Percentiles rank a stretch among this genome's conserved stretches.
Evolutionary conservation across 2,888 invertebrate species (phyloP).

Genomic region (Dynastes grantii): DNA sequence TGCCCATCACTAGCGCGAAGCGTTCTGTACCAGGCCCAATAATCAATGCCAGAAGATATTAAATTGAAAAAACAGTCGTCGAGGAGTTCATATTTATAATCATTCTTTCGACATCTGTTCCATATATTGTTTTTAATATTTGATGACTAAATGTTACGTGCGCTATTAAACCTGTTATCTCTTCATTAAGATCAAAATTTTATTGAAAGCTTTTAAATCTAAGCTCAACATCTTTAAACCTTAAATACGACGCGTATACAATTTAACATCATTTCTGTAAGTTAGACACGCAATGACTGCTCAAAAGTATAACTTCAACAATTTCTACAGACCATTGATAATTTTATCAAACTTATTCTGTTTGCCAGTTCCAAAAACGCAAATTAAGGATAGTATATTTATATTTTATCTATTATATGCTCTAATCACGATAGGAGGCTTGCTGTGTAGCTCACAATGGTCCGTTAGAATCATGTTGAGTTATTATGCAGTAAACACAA

Average conservation of each 20-base stretch:
- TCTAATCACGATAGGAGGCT: background rate
- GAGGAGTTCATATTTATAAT: too few relatives aligned
- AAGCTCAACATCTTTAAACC: background rate
- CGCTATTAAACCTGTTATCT: background rate
- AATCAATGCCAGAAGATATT: too few relatives aligned
- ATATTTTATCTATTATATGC: constrained; percentile 22
- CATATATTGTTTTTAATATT: too few relatives aligned
- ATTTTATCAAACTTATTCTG: constrained; percentile 45
- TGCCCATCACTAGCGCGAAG: too few relatives aligned
- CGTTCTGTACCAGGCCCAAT: too few relatives aligned
- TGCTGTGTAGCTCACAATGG: constrained; percentile 22
- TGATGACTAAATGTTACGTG: too few relatives aligned
- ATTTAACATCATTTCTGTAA: background rate
- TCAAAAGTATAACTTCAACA: constrained; percentile 35
- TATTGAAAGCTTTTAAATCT: constrained; percentile 3
- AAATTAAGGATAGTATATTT: background rate
- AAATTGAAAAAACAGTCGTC: too few relatives aligned
- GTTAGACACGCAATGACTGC: background rate
- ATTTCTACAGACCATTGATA: constrained; percentile 30
- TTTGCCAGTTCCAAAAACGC: constrained; percentile 1
- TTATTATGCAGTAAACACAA: background rate
- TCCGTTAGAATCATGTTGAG: background rate
- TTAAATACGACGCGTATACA: background rate
- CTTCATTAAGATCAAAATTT: constrained; percentile 2
- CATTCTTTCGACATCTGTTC: too few relatives aligned